A percentile compares a stretch with the other conserved stretches of the same genome.
Conservation (phyloP, 2,797 vertebrate species). For the Acanthurus tractus region DNA sequence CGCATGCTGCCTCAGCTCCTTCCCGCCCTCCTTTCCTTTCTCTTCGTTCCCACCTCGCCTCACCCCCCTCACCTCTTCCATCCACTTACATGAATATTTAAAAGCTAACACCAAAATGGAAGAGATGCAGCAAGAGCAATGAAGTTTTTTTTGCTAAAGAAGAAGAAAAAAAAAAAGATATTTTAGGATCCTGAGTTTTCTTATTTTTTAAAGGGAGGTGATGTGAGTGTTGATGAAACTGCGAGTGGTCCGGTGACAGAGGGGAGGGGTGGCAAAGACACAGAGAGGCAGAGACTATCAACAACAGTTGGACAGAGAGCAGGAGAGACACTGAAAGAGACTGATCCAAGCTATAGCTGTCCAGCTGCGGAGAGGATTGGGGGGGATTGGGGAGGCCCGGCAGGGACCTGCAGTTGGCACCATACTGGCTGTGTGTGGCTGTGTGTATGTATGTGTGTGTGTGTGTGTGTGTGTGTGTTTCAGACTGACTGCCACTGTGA, state of each 20-base stretch:
- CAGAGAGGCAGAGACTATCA: slow-evolving; percentile 32
- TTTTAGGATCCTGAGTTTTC: slow-evolving; percentile 46
- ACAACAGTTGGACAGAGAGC: slow-evolving; percentile 38
- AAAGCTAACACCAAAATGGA: slow-evolving; percentile 75
- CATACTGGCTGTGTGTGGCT: slow-evolving; percentile 52
- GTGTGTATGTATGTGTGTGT: slow-evolving; percentile 34
- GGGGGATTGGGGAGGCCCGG: slow-evolving; percentile 54
- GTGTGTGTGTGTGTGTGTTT: slow-evolving; percentile 32
- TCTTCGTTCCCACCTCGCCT: slow-evolving; percentile 28
- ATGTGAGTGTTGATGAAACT: slow-evolving; percentile 32
- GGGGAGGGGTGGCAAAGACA: slow-evolving; percentile 16
- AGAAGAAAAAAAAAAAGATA: slow-evolving; percentile 21
- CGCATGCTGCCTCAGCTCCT: slow-evolving; percentile 35
- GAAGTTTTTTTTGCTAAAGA: slow-evolving; percentile 31
- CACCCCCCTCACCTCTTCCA: slow-evolving; percentile 69
- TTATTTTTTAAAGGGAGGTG: slow-evolving; percentile 44
- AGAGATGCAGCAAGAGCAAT: slow-evolving; percentile 72
- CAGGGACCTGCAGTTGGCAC: slow-evolving; percentile 67
- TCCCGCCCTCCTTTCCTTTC: slow-evolving; percentile 53
- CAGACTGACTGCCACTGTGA: slow-evolving; percentile 59
- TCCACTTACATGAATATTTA: slow-evolving; percentile 83
- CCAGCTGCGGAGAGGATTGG: slow-evolving; percentile 67
- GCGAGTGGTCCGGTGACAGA: slow-evolving; percentile 34
- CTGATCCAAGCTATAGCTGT: slow-evolving; percentile 57
- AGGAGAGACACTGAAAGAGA: slow-evolving; percentile 42